Percentiles rank a stretch among this genome's conserved stretches.
phyloP scores from a whole-genome alignment of 1,140 invertebrate genomes.

The Macrobrachium nipponense region DNA sequence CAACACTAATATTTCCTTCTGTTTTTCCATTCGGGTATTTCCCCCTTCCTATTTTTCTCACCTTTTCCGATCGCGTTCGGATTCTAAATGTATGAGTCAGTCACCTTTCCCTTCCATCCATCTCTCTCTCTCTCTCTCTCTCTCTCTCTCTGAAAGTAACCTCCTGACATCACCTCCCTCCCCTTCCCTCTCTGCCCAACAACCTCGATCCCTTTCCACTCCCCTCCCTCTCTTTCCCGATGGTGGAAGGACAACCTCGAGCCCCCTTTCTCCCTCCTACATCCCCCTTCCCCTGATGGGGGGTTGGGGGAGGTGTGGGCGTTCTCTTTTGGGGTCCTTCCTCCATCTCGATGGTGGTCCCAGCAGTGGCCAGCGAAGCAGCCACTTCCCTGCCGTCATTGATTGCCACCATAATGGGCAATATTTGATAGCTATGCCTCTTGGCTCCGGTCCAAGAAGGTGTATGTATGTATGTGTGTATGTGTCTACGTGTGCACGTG shows the following conservation, averaged over 20 bases:
- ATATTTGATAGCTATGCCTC: neutral
- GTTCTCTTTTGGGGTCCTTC: neutral
- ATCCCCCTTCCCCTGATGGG: no score
- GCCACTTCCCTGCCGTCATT: constrained; percentile 7
- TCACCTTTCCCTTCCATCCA: neutral
- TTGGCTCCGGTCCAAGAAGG: neutral
- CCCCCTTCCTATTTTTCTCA: neutral
- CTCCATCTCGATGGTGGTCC: no score
- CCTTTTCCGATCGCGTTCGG: neutral
- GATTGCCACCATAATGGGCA: constrained; percentile 16
- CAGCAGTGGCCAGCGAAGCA: no score
- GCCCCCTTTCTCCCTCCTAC: no score
- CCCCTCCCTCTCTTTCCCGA: no score
- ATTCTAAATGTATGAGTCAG: neutral
- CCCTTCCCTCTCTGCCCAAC: no score
- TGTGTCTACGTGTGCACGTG: neutral
- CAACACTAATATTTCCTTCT: neutral
- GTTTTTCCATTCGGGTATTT: neutral
- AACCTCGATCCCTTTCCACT: no score
- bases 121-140: no score
- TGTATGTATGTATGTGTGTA: neutral
- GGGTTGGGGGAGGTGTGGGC: neutral
- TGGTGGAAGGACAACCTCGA: no score
- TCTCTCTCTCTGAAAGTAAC: no score
- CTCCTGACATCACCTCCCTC: no score